Evolutionary conservation across 2,113 vertebrate species (phyloP), one percentile per base, ranked within the genome.

Genomic region (Struthidea cinerea): DNA sequence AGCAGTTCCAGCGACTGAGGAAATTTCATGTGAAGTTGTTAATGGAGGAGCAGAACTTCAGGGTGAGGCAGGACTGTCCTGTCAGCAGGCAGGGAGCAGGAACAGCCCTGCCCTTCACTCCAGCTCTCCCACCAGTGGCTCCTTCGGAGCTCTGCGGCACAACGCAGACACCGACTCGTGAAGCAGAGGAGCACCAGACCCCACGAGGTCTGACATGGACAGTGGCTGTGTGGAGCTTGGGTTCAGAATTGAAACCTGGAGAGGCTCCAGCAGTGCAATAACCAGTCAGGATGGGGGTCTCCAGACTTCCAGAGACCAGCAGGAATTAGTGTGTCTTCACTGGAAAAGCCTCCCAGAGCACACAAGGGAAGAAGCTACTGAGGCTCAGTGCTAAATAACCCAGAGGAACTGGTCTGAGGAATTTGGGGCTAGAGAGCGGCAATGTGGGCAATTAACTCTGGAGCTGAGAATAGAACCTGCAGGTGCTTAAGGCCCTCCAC

Each of bases 1-100:
- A 69, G 13, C 28, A 16, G 46, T 50, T 37, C 32, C 46, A 55
- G 19, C 0, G 0, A 5, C n/a, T 3, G 55, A 7, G 50, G 60
- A 24, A 23, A 42, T 69, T 15, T 27, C 11, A 0, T 5, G 44
- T 24, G 57, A 9, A 22, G 35, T 3, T 82, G 19, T 39, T 28
- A 11, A 13, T 11, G 35, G 27, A 18, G 53, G 27, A 77, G 35
- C n/a, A 59, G 74, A n/a, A 14, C 5, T 30, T 7, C 16, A 30
- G 77, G 60, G 37, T 20, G 4, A 59, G 60, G 49, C 42, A 63
- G 46, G 33, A 7, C 5, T 9, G 37, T 33, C 16, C 73, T 47
- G 41, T 21, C 2, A 1, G 39, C 64, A 13, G 77, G 37, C 57
- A 44, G 57, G 68, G 59, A 73, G 15, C 63, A 35, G 82, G 37